Evolutionary conservation across 2,113 vertebrate species (phyloP).

Genomic region (Oxyura jamaicensis): DNA sequence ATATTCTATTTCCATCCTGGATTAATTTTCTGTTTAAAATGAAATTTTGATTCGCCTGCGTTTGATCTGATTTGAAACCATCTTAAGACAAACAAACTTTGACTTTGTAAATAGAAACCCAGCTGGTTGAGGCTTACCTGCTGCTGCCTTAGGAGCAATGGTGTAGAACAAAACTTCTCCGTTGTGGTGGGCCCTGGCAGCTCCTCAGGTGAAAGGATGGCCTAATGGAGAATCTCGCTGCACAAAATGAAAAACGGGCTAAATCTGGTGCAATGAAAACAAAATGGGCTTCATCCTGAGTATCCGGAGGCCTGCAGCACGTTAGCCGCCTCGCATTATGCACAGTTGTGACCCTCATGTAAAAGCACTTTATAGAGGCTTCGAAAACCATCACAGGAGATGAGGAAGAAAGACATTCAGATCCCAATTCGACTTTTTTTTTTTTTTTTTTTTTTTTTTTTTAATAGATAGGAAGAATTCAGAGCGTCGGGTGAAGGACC

Average conservation of each 20-base stretch:
- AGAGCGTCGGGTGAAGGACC: too few species aligned
- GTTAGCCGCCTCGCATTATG: neutral
- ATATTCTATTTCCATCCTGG: neutral
- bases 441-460: neutral
- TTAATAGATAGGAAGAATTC: neutral
- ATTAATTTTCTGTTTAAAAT: neutral
- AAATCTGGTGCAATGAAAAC: neutral
- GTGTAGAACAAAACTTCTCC: neutral
- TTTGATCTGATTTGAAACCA: neutral
- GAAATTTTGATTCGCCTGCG: neutral
- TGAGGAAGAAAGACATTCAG: rapidly evolving
- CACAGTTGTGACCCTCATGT: rapidly evolving
- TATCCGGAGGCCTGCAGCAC: rapidly evolving
- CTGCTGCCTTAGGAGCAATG: neutral
- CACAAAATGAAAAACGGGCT: neutral
- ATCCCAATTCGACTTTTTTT: neutral
- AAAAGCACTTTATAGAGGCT: neutral
- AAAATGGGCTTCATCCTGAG: neutral
- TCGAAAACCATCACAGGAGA: neutral
- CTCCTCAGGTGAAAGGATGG: neutral
- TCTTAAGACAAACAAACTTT: neutral
- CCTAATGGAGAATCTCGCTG: neutral
- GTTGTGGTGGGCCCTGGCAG: neutral
- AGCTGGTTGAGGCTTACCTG: neutral
- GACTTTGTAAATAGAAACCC: neutral